Conservation (phyloP, 2,888 invertebrate genomes). For the Spisula solida region DNA sequence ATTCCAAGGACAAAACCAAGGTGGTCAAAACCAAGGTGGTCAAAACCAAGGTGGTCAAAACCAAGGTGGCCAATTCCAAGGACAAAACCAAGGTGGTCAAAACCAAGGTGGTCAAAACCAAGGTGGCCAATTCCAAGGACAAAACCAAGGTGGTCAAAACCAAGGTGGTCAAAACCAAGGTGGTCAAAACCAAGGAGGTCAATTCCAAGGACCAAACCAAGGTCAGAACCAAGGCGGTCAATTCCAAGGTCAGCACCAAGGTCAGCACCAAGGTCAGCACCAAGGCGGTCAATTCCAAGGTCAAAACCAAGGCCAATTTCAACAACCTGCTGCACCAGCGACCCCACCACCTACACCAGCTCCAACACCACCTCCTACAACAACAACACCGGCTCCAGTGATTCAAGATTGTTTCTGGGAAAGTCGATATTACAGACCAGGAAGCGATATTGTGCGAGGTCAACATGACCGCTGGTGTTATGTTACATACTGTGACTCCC, state of each 20-base stretch:
- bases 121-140: neutral
- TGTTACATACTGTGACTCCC: conserved; percentile 68
- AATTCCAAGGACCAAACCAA: neutral
- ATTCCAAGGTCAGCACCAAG: conserved; percentile 15
- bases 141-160: neutral
- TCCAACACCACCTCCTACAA: conserved; percentile 32
- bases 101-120: conserved; percentile 2
- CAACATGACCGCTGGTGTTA: conserved; percentile 72
- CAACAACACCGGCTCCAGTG: conserved; percentile 32
- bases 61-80: neutral
- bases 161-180: conserved; percentile 1
- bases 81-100: conserved; percentile 31
- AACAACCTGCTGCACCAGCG: no score
- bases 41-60: conserved; percentile 26
- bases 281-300: conserved; percentile 22
- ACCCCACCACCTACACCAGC: neutral
- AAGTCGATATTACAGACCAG: conserved; percentile 62
- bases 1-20: conserved; percentile 19
- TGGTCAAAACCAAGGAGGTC: conserved; percentile 21
- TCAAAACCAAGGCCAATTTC: neutral
- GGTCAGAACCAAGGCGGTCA: neutral
- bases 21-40: conserved; percentile 13
- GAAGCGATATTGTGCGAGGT: conserved; percentile 69
- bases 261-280: neutral
- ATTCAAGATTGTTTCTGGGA: conserved; percentile 70